Conservation (phyloP, 2,888 invertebrate species). For the Osedax frankpressi region DNA sequence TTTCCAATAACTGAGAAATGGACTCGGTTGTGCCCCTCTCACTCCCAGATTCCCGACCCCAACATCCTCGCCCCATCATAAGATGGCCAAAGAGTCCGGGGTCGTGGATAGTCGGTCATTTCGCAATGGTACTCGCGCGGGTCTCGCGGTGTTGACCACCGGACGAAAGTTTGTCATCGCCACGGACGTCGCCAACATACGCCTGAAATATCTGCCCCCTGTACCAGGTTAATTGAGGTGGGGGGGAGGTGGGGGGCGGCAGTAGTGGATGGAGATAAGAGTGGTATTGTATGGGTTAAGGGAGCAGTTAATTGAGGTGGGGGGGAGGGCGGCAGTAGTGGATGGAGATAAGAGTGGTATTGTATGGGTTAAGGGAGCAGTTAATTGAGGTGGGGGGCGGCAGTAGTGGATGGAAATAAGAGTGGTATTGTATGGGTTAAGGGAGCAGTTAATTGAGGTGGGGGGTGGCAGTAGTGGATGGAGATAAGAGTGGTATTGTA, state of each 20-base stretch:
- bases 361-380: background rate
- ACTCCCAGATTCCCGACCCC: too few species aligned
- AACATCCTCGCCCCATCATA: too few species aligned
- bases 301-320: background rate
- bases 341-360: background rate
- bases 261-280: background rate
- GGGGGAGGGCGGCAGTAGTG: background rate
- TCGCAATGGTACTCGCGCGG: background rate
- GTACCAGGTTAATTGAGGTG: background rate
- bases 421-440: too few species aligned
- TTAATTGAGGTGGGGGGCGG: too few species aligned
- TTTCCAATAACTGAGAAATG: too few species aligned
- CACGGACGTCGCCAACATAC: background rate
- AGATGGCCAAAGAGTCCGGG: background rate
- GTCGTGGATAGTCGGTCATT: background rate
- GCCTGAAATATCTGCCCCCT: background rate
- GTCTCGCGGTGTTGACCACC: background rate
- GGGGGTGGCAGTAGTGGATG: too few species aligned
- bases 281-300: background rate
- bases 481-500: too few species aligned
- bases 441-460: too few species aligned
- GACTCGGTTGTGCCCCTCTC: too few species aligned
- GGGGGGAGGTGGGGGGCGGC: background rate
- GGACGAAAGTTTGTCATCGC: background rate
- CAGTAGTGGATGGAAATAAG: too few species aligned